Conservation (phyloP, 2,113 vertebrate genomes). For the Ammodytes marinus region DNA sequence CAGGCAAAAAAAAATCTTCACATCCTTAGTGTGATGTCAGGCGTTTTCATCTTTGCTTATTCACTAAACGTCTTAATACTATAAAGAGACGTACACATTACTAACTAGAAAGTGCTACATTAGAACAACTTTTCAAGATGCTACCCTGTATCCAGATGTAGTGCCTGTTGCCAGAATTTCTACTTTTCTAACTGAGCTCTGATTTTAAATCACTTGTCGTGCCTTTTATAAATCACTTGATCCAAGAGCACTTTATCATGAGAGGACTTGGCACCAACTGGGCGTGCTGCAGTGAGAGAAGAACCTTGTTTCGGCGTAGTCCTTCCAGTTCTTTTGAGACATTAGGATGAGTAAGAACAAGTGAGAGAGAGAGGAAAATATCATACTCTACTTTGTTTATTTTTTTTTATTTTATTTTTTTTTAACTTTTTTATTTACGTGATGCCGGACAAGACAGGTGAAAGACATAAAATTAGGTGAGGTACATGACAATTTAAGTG, state of each 20-base stretch:
- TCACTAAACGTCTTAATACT: not conserved
- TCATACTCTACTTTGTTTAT: slow-evolving; percentile 32
- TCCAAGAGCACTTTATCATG: not conserved
- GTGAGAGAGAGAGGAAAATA: not conserved
- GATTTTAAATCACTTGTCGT: not conserved
- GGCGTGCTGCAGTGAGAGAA: slow-evolving; percentile 24
- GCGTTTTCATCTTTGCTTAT: not conserved
- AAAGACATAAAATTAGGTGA: too few relatives aligned
- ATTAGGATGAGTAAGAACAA: slow-evolving; percentile 16
- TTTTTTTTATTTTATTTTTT: too few relatives aligned
- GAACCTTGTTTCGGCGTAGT: not conserved
- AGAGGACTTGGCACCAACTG: not conserved
- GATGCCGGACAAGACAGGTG: too few relatives aligned
- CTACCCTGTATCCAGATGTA: too few relatives aligned
- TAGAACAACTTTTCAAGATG: too few relatives aligned
- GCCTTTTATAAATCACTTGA: not conserved
- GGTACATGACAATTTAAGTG: too few relatives aligned
- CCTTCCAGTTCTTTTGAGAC: not conserved
- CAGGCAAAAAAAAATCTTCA: not conserved
- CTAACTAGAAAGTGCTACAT: not conserved
- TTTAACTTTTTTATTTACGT: too few relatives aligned
- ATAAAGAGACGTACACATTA: not conserved
- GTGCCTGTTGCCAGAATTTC: too few relatives aligned
- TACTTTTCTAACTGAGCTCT: too few relatives aligned
- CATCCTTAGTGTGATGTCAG: too few relatives aligned